A percentile compares a stretch with the other conserved stretches of the same genome.
phyloP scores from a whole-genome alignment of 2,888 invertebrate species.

The Drosophila phalerata region DNA sequence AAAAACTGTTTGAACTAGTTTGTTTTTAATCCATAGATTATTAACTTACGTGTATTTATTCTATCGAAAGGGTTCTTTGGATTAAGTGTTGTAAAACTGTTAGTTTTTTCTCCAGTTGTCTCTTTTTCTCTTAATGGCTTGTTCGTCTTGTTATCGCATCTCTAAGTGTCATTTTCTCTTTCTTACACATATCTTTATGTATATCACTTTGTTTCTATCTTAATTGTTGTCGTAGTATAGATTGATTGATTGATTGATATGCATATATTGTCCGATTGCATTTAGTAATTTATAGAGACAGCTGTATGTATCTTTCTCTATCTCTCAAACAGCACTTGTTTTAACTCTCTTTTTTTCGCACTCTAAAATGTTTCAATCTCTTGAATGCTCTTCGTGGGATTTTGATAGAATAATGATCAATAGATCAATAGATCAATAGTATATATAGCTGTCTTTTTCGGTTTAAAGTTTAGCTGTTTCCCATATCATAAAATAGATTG shows the following conservation, averaged over 20 bases:
- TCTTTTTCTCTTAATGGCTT: constrained; percentile 5
- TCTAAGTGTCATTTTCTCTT: background rate
- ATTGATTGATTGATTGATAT: constrained; percentile 20
- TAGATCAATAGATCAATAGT: background rate
- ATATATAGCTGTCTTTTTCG: background rate
- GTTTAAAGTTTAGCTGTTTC: background rate
- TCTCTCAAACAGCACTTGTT: background rate
- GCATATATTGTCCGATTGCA: constrained; percentile 25
- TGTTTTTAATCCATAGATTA: background rate
- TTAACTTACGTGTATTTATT: background rate
- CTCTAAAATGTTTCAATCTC: background rate
- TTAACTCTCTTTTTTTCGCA: background rate
- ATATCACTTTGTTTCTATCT: constrained; percentile 14
- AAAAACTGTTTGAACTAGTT: background rate
- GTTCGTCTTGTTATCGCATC: constrained; percentile 19
- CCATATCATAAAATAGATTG: background rate
- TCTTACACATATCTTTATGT: background rate
- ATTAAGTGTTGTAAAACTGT: background rate
- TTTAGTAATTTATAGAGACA: too few relatives aligned
- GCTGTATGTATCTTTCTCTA: background rate
- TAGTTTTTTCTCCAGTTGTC: background rate
- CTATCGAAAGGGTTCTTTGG: too few relatives aligned
- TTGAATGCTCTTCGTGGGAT: background rate
- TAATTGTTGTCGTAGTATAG: constrained; percentile 42
- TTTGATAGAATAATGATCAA: background rate